A percentile compares a stretch with the other conserved stretches of the same genome.
These are phyloP conservation scores for Cylloceria caligata DNA, from an alignment of 2,888 invertebrate species.

Conservation along the genomic window DNA sequence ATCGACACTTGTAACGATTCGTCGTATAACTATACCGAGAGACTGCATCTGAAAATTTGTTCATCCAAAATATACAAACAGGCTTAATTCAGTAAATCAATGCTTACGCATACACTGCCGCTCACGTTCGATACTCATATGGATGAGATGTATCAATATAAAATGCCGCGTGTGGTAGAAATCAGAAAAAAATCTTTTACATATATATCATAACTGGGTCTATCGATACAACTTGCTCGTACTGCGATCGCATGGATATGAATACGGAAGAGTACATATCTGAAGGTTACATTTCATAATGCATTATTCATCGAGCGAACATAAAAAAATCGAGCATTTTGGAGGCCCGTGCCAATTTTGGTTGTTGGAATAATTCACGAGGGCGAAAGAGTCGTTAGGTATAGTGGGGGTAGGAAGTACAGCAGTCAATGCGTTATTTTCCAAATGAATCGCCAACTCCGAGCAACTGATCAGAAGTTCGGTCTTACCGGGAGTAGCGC, in stretches of 20 bases:
- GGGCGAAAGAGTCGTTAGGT: not conserved
- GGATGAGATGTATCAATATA: slow-evolving; percentile 56
- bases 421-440: slow-evolving; percentile 59
- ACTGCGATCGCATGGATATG: slow-evolving; percentile 10
- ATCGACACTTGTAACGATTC: slow-evolving; percentile 64
- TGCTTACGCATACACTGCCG: slow-evolving; percentile 54
- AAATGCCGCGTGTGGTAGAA: slow-evolving; percentile 44
- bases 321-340: slow-evolving; percentile 19
- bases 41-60: slow-evolving; percentile 18
- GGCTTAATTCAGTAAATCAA: slow-evolving; percentile 64
- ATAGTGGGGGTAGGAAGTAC: not conserved
- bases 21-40: slow-evolving; percentile 49
- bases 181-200: slow-evolving; percentile 7
- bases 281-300: slow-evolving; percentile 41
- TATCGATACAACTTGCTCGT: slow-evolving; percentile 60
- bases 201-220: slow-evolving; percentile 47
- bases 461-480: slow-evolving; percentile 42
- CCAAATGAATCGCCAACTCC: slow-evolving; percentile 50
- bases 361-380: slow-evolving; percentile 14
- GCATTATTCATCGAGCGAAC: slow-evolving; percentile 42
- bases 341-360: not conserved
- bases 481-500: not conserved
- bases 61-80: slow-evolving; percentile 7
- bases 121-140: slow-evolving; percentile 59
- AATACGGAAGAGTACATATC: slow-evolving; percentile 45